Conservation (phyloP, 2,797 vertebrate species). For the Chelonia mydas region DNA sequence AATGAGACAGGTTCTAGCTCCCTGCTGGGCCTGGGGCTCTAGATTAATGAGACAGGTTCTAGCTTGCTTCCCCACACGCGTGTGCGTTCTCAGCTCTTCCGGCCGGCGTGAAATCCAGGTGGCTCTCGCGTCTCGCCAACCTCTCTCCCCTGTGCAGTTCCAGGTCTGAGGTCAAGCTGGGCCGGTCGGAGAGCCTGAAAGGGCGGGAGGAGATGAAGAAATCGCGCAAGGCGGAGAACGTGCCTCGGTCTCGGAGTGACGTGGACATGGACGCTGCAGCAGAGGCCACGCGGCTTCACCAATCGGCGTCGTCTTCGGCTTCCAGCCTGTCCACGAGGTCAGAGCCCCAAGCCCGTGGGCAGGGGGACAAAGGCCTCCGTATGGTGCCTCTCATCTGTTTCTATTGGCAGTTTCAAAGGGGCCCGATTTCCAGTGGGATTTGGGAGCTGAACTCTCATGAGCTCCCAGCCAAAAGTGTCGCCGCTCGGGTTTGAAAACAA, state of each 20-base stretch:
- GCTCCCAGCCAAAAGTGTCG: too few relatives aligned
- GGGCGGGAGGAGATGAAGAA: conserved; percentile 92
- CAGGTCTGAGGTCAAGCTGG: conserved; percentile 87
- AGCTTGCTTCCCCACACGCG: accelerated
- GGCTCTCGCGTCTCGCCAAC: accelerated
- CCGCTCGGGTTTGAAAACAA: too few relatives aligned
- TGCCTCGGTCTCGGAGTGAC: conserved; percentile 92
- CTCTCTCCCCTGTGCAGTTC: conserved; percentile 19
- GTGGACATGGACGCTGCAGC: conserved; percentile 95
- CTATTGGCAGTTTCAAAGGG: accelerated
- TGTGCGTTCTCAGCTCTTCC: accelerated
- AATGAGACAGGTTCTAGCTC: too few relatives aligned
- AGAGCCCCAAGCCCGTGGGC: accelerated
- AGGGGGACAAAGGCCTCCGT: accelerated
- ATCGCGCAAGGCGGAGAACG: conserved; percentile 86
- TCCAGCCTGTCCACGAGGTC: conserved; percentile 93
- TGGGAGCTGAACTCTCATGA: too few relatives aligned
- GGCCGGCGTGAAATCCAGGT: background rate
- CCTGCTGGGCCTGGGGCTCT: accelerated
- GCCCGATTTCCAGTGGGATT: background rate
- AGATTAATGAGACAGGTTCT: accelerated
- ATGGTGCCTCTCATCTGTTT: accelerated
- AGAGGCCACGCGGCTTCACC: conserved; percentile 85
- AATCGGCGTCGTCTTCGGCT: conserved; percentile 89
- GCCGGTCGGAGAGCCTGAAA: conserved; percentile 93